Conservation (phyloP, 2,113 vertebrate species). For the Lipophrys pholis region DNA sequence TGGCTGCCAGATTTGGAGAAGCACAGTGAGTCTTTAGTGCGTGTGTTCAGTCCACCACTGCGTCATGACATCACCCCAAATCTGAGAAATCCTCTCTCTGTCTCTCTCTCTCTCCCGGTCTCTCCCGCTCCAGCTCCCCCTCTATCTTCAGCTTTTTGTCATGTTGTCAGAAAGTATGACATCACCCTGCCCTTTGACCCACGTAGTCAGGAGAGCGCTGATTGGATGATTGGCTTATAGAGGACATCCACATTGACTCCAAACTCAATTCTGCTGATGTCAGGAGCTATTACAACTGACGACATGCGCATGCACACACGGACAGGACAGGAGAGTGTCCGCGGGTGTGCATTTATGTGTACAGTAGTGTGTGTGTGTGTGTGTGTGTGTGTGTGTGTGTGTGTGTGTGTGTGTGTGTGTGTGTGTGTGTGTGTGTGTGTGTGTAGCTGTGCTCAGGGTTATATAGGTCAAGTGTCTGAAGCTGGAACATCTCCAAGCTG, state of each 20-base stretch:
- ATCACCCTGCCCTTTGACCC: conserved; percentile 81
- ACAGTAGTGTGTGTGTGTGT: conserved; percentile 30
- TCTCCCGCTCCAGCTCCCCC: conserved; percentile 19
- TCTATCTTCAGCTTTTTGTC: conserved; percentile 71
- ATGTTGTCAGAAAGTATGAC: conserved; percentile 83
- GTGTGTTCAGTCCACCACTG: conserved; percentile 21
- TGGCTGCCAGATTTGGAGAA: conserved; percentile 77
- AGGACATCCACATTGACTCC: conserved; percentile 80
- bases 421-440: conserved; percentile 36
- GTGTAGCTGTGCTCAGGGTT: conserved; percentile 64
- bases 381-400: conserved; percentile 42
- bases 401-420: conserved; percentile 32
- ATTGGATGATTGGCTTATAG: conserved; percentile 81
- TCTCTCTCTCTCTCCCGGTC: conserved; percentile 4
- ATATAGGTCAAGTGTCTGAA: conserved; percentile 77
- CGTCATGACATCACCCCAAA: conserved; percentile 50
- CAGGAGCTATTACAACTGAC: conserved; percentile 78
- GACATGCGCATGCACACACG: conserved; percentile 50
- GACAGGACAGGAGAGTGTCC: conserved; percentile 28
- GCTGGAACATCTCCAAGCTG: conserved; percentile 65
- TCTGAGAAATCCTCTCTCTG: conserved; percentile 46
- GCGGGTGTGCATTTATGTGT: conserved; percentile 36
- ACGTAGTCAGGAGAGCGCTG: conserved; percentile 69
- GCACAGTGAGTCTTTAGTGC: conserved; percentile 45
- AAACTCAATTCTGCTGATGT: conserved; percentile 83